Conservation (phyloP, 2,113 vertebrate species). For the Paralichthys olivaceus region DNA sequence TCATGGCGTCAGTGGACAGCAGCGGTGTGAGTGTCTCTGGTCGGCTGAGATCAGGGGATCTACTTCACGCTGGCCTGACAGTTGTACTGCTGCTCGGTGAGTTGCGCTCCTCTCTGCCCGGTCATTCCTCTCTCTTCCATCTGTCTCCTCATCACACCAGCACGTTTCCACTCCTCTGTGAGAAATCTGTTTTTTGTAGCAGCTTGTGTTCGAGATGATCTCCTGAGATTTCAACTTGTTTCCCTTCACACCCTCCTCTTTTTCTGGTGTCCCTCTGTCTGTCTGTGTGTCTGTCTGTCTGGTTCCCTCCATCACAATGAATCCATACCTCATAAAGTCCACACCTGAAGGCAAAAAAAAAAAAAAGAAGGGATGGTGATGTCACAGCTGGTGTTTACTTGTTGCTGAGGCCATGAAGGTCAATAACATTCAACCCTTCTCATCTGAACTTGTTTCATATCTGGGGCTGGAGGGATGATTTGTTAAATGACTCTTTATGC, state of each 20-base stretch:
- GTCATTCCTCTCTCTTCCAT: constrained; percentile 31
- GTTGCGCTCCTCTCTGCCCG: constrained; percentile 50
- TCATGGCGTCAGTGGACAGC: constrained; percentile 76
- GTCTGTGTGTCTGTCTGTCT: neutral
- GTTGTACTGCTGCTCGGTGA: constrained; percentile 75
- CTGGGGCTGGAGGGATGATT: neutral
- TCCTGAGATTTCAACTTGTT: constrained; percentile 16
- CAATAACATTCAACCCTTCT: constrained; percentile 17
- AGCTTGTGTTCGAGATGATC: neutral
- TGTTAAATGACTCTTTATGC: neutral
- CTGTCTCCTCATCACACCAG: neutral
- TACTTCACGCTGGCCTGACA: constrained; percentile 69
- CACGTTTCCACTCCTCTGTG: neutral
- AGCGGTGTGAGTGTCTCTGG: constrained; percentile 62
- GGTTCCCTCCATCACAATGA: constrained; percentile 23
- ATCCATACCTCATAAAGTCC: constrained; percentile 2
- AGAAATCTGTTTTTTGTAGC: neutral
- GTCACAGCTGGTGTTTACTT: constrained; percentile 41
- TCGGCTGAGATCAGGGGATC: constrained; percentile 67
- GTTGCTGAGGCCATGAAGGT: constrained; percentile 44
- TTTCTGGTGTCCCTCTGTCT: constrained; percentile 5
- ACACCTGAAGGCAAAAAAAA: constrained; percentile 3
- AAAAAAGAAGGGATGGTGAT: neutral
- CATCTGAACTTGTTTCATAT: constrained; percentile 12
- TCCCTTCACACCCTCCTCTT: neutral